A percentile compares a stretch with the other conserved stretches of the same genome.
Conservation (phyloP, 2,797 vertebrate species). For the Cossypha polioptera region DNA sequence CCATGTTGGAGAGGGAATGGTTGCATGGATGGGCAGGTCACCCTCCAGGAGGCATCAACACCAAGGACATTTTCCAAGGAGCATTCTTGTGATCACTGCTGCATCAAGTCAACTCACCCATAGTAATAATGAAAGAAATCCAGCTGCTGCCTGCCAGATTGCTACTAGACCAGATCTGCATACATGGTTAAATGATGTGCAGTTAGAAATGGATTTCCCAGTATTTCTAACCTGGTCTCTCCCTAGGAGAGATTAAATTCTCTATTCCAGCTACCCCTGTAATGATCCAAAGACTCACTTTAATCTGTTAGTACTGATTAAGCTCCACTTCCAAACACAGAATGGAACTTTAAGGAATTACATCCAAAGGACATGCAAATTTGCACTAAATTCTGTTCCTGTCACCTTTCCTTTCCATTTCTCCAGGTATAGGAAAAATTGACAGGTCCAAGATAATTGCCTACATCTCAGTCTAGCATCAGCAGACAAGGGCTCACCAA, state of each 20-base stretch:
- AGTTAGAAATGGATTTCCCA: background rate
- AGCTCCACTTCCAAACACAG: background rate
- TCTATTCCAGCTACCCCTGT: background rate
- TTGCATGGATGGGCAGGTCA: background rate
- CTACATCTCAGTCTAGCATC: background rate
- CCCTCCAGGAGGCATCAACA: background rate
- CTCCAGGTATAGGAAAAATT: background rate
- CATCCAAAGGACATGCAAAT: background rate
- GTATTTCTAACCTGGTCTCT: background rate
- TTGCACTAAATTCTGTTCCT: background rate
- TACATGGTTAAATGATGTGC: background rate
- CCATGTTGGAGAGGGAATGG: background rate
- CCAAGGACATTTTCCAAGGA: background rate
- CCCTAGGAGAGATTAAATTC: background rate
- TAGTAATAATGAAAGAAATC: background rate
- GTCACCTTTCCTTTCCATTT: background rate
- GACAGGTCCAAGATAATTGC: background rate
- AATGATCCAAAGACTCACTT: background rate
- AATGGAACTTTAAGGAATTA: background rate
- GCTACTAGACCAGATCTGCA: background rate
- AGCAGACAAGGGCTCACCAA: fast-evolving
- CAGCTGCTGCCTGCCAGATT: background rate
- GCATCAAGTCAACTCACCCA: background rate
- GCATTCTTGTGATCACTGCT: background rate
- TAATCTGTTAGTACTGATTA: background rate